Base-by-base conservation (phyloP, 2,113 vertebrate genomes). In the Syngnathus scovelli region DNA sequence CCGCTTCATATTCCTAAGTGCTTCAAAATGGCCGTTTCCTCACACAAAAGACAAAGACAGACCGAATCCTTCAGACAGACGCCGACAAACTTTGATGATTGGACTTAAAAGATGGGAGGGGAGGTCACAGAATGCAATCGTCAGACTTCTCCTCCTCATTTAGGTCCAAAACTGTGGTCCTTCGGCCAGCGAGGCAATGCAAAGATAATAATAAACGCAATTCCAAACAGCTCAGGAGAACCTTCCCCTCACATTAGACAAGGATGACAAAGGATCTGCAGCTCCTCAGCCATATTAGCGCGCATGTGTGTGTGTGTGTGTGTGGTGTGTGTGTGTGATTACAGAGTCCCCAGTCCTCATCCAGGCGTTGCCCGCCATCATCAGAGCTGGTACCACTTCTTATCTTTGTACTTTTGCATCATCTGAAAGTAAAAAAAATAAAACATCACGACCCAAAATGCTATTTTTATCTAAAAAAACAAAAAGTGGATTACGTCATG, bases 351-450 rank as follows among this genome's bases (percentile, higher is more conserved):
- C 60, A 51, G 67, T 41, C 72, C 77, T 78, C 69, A 65, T 15
- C 55, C 80, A 69, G 19, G 66, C 67, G 12, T 3, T 82, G 77
- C 79, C 55, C 3, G 27, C 55, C 27, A 58, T 58, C 85, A 92
- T 99, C 94, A 99, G 92, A 99, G 95, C 81, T 99, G 97, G 92
- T 99, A 99, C 97, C 97, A 99, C 89, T 98, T 98, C 88, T 98
- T 99, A 87, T 99, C 97, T 92, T 98, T 99, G 92, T 94, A 98
- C 88, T 99, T 99, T 86, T 96, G 77, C 97, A 98, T 99, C 92
- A 98, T 95, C 97, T 99, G 79, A 64, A 27, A 67, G 36, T 38
- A 43, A 12, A 43, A 12, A 43, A 43, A 12, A 43, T 38, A 41
- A 9, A 37, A 44, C 41, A 43, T 13, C 27, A 2, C 7, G 16